Evolutionary conservation across 2,113 vertebrate genomes (phyloP), one percentile per base, ranked within the genome.

Genomic region (Psittacus erithacus): DNA sequence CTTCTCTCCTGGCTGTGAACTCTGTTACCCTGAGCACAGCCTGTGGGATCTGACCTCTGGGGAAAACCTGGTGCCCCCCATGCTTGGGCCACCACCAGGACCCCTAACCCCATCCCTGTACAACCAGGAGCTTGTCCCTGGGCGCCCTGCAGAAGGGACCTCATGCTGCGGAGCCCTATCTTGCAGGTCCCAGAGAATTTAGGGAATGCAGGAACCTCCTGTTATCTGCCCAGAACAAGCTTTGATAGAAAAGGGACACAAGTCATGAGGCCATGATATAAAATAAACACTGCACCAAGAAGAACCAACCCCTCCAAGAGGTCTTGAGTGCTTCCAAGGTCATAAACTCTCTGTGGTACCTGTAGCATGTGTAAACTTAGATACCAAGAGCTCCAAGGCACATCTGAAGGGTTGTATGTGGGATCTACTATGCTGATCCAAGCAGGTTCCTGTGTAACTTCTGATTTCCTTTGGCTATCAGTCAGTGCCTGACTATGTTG

Each of bases 361-460:
- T 44, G 12, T 14, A 16, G 18, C 11, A 17, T 12, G 4, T 7
- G 1, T 18, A 55, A 35, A 41, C 41, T 43, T n/a, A 2, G 1
- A 10, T 7, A 35, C 15, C 50, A 29, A 28, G 35, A 76, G 62
- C 52, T 19, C 63, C 4, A n/a, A 29, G 59, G 70, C 29, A 41
- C 41, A 4, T 19, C 52, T 20, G 49, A 20, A 43, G 41, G 31
- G 41, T 10, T 55, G 17, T 17, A 2, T 8, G 49, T 11, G 8
- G 43, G 29, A 17, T 2, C 27, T 3, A 2, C 11, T 17, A 11
- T 53, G 13, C n/a, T 35, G 31, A 4, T 5, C 17, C 1, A 4
- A 39, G 63, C 35, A 44, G 28, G 14, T 46, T 49, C 27, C 67
- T 16, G 22, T 23, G 9, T 20, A 10, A 8, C 46, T 43, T 13